Base-by-base conservation (phyloP, 2,797 vertebrate species). In the Xiphorhynchus erythropygius region DNA sequence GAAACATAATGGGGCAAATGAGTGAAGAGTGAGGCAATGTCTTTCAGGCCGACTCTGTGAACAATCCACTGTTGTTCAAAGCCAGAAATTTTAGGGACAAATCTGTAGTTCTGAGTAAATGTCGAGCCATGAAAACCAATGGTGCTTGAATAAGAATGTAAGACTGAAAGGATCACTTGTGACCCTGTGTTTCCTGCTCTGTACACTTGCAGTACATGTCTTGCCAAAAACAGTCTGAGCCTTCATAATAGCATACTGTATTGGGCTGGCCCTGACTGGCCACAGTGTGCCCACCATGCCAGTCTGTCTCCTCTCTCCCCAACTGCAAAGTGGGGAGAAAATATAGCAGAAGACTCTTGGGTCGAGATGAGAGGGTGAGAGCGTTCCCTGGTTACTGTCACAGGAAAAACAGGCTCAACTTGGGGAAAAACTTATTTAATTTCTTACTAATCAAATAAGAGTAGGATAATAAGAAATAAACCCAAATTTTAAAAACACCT, bases 1-100 rank as follows among this genome's bases (percentile, higher is more conserved):
- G 67, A 83, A 74, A 53, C 2, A 1, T 32, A 30, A n/a, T 0
- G 0, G 76, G 56, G 52, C 59, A 32, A 44, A 28, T 24, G 47
- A 79, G 44, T 64, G 44, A 78, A 39, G 9, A 65, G 44, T 19
- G 63, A 80, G 39, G 50, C 37, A 49, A 0, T 44, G 33, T 44
- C 35, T 49, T 64, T 69, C 44, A 63, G 52, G 71, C 24, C 0
- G 0, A 37, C 49, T 63, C 33, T 73, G 50, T 71, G 70, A 44
- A 74, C 28, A 69, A 19, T 47, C 13, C 8, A 7, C 15, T 69
- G 22, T 39, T 17, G 7, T 25, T 53, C 5, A 7, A 35, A 74
- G 18, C 13, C 68, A 73, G 50, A n/a, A 75, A 69, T 49, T 69
- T 59, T 69, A 84, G 33, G 21, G 28, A n/a, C 13, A 64, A 53